These are phyloP conservation scores for Melipona bicolor DNA, from an alignment of 2,888 invertebrate genomes.

Conservation along the genomic window DNA sequence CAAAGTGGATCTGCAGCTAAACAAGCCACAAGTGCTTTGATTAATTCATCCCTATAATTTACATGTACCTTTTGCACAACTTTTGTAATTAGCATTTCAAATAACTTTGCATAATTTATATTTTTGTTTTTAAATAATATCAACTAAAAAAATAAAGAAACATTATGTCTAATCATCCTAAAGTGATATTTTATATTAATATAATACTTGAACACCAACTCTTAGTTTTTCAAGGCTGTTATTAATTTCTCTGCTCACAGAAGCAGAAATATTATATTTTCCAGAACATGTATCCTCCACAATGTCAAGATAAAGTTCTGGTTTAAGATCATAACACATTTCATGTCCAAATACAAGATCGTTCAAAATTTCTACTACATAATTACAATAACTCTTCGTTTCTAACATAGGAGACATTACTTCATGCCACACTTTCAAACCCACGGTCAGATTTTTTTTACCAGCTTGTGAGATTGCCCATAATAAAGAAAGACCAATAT, in stretches of 20 bases:
- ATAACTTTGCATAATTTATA: slow-evolving; percentile 84
- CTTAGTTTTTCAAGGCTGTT: slow-evolving; percentile 86
- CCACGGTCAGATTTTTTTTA: slow-evolving; percentile 87
- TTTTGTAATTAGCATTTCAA: slow-evolving; percentile 89
- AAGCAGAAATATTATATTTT: slow-evolving; percentile 86
- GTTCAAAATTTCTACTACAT: slow-evolving; percentile 87
- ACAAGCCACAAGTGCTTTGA: slow-evolving; percentile 87
- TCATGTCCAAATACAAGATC: slow-evolving; percentile 85
- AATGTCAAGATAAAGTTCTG: slow-evolving; percentile 87
- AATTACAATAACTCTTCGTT: slow-evolving; percentile 89
- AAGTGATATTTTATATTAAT: not conserved
- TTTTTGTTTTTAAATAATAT: slow-evolving; percentile 80
- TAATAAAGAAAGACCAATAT: slow-evolving; percentile 89
- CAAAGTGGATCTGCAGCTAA: slow-evolving; percentile 87
- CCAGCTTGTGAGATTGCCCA: slow-evolving; percentile 93
- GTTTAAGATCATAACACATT: slow-evolving; percentile 83
- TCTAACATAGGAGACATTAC: slow-evolving; percentile 90
- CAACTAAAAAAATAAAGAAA: slow-evolving; percentile 65
- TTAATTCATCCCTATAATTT: slow-evolving; percentile 86
- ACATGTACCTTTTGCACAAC: slow-evolving; percentile 86
- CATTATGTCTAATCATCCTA: not conserved
- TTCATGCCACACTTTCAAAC: slow-evolving; percentile 91
- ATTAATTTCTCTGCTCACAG: slow-evolving; percentile 86
- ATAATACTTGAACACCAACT: slow-evolving; percentile 81
- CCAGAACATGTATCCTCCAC: slow-evolving; percentile 87